Evolutionary conservation across 1,140 invertebrate species (phyloP).

Genomic region (Drosophila nasuta): DNA sequence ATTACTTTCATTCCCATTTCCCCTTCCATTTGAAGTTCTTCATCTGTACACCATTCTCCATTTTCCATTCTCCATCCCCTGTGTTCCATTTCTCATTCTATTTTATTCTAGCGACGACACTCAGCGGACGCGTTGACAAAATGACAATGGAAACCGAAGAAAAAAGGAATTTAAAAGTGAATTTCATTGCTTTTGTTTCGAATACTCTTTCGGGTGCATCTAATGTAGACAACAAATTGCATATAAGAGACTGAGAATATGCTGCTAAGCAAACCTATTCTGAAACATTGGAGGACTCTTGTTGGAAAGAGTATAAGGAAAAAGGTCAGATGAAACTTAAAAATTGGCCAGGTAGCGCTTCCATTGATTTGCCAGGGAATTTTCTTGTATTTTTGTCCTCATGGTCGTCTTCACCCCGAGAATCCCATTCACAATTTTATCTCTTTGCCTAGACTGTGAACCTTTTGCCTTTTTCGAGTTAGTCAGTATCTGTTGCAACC

Average conservation of each 20-base stretch:
- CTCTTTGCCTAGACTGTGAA: constrained; percentile 24
- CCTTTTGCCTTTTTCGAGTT: constrained; percentile 35
- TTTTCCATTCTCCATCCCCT: not conserved
- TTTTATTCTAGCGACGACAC: constrained; percentile 62
- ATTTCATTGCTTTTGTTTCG: not conserved
- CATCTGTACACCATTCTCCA: constrained; percentile 5
- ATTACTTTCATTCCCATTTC: constrained; percentile 53
- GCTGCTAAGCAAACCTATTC: too few species aligned
- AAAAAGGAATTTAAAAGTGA: constrained; percentile 8
- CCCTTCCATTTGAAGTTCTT: not conserved
- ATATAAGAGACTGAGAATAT: too few species aligned
- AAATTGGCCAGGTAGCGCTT: constrained; percentile 54
- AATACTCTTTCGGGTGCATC: constrained; percentile 10
- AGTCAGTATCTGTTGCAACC: constrained; percentile 47
- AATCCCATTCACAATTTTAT: constrained; percentile 35
- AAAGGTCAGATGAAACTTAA: constrained; percentile 48
- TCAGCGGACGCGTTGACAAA: constrained; percentile 77
- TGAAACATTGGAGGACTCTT: not conserved
- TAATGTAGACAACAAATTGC: not conserved
- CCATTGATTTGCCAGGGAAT: constrained; percentile 71
- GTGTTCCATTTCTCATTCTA: constrained; percentile 32
- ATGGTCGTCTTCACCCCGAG: not conserved
- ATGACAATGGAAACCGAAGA: constrained; percentile 66
- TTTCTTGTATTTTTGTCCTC: constrained; percentile 17
- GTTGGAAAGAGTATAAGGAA: constrained; percentile 7